Evolutionary conservation across 2,797 vertebrate species (phyloP).

Genomic region (Chanos chanos): DNA sequence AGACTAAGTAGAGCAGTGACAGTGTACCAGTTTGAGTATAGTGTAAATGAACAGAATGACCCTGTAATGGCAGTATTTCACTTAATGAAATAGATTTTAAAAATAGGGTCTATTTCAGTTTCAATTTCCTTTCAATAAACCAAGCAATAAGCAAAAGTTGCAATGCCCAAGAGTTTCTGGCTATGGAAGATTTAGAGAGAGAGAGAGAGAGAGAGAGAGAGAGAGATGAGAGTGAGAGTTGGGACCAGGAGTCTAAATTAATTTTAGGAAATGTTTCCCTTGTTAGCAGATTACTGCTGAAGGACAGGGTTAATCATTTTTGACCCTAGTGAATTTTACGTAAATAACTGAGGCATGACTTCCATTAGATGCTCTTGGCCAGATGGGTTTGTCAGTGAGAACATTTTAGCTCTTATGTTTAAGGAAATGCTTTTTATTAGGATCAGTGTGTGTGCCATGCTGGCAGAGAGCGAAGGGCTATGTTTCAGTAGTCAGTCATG

Average conservation of each 20-base stretch:
- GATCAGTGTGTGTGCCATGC: too few species aligned
- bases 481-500: too few species aligned
- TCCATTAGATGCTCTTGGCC: slow-evolving; percentile 14
- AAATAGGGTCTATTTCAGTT: too few species aligned
- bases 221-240: too few species aligned
- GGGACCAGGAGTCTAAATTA: slow-evolving; percentile 25
- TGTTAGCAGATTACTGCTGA: slow-evolving; percentile 19
- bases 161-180: neutral
- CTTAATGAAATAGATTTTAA: slow-evolving; percentile 9
- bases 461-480: too few species aligned
- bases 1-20: too few species aligned
- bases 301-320: slow-evolving; percentile 3
- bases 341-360: slow-evolving; percentile 38
- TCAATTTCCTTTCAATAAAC: slow-evolving; percentile 10
- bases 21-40: too few species aligned
- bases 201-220: slow-evolving; percentile 1
- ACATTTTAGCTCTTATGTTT: neutral
- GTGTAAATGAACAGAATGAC: too few species aligned
- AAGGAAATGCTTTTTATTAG: neutral
- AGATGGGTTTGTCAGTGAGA: slow-evolving; percentile 13
- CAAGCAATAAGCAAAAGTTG: too few species aligned
- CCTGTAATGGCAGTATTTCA: slow-evolving; percentile 10
- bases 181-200: slow-evolving; percentile 11
- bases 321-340: slow-evolving; percentile 27
- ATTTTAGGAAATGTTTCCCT: slow-evolving; percentile 18